Conservation (phyloP, 53 echinoderm and acorn worm genomes). For the Astropecten irregularis region DNA sequence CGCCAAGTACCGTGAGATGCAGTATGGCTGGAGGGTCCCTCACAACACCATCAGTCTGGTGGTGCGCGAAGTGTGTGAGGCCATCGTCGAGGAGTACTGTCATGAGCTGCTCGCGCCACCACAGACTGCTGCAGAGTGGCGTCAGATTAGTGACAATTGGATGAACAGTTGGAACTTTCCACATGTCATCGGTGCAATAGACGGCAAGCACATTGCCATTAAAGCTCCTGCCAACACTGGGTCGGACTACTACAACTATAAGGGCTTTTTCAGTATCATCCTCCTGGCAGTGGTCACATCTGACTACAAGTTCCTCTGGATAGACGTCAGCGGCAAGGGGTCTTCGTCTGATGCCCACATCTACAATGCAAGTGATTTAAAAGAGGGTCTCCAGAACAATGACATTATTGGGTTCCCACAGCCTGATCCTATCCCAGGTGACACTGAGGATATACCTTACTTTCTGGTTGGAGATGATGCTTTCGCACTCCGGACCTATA, state of each 20-base stretch:
- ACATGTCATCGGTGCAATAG: slow-evolving; percentile 43
- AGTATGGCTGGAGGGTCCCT: slow-evolving; percentile 30
- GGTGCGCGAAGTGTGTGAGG: slow-evolving; percentile 61
- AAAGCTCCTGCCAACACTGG: slow-evolving; percentile 33
- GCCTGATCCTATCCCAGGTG: slow-evolving; percentile 42
- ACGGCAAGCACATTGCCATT: slow-evolving; percentile 55
- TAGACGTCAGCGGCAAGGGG: slow-evolving; percentile 44
- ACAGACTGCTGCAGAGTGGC: slow-evolving; percentile 10
- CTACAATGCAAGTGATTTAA: slow-evolving; percentile 42
- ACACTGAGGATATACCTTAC: neutral
- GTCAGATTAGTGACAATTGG: slow-evolving; percentile 22
- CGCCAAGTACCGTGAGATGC: slow-evolving; percentile 18
- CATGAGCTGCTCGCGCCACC: slow-evolving; percentile 12
- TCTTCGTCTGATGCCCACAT: slow-evolving; percentile 42
- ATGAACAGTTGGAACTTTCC: slow-evolving; percentile 58
- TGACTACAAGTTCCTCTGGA: slow-evolving; percentile 50
- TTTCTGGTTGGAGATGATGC: too few species aligned
- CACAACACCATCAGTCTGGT: slow-evolving; percentile 49
- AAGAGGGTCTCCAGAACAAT: neutral
- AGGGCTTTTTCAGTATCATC: too few species aligned
- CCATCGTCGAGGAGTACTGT: slow-evolving; percentile 38
- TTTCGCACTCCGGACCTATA: slow-evolving; percentile 15
- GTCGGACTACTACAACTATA: slow-evolving; percentile 60
- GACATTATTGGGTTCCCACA: slow-evolving; percentile 39
- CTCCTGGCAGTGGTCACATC: slow-evolving; percentile 57